Conservation (phyloP, 2,113 vertebrate species). For the Scophthalmus maximus region DNA sequence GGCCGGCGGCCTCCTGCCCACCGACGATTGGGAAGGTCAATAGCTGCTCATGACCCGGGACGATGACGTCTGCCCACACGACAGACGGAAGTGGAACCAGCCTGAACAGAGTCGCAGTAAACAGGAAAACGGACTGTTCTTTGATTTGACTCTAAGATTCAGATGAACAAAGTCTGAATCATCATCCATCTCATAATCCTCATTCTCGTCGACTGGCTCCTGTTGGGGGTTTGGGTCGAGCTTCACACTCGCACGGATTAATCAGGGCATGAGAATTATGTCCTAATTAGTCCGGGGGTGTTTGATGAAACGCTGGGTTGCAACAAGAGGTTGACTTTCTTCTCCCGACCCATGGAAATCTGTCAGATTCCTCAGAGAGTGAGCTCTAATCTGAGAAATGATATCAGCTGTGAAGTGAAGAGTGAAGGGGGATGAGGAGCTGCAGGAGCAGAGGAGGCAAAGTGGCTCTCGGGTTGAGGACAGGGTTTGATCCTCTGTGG, state of each 20-base stretch:
- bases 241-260: conserved; percentile 81
- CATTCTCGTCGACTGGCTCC: neutral
- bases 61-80: conserved; percentile 50
- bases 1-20: conserved; percentile 56
- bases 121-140: too few species aligned
- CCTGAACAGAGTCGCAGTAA: too few species aligned
- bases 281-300: conserved; percentile 88
- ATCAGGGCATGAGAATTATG: conserved; percentile 84
- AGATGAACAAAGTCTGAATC: too few species aligned
- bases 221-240: conserved; percentile 35
- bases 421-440: conserved; percentile 69
- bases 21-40: conserved; percentile 74
- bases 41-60: conserved; percentile 70
- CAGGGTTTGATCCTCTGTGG: conserved; percentile 60
- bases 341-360: conserved; percentile 82
- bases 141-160: too few species aligned
- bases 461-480: conserved; percentile 66
- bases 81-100: conserved; percentile 41
- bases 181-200: too few species aligned
- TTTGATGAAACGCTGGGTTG: conserved; percentile 79
- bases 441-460: neutral
- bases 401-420: conserved; percentile 85
- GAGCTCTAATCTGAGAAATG: conserved; percentile 83
- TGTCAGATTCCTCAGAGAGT: conserved; percentile 84
- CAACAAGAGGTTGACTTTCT: conserved; percentile 86